A percentile compares a stretch with the other conserved stretches of the same genome.
These are phyloP conservation scores for Selene dorsalis DNA, from an alignment of 2,797 vertebrate genomes.

Conservation along the genomic window DNA sequence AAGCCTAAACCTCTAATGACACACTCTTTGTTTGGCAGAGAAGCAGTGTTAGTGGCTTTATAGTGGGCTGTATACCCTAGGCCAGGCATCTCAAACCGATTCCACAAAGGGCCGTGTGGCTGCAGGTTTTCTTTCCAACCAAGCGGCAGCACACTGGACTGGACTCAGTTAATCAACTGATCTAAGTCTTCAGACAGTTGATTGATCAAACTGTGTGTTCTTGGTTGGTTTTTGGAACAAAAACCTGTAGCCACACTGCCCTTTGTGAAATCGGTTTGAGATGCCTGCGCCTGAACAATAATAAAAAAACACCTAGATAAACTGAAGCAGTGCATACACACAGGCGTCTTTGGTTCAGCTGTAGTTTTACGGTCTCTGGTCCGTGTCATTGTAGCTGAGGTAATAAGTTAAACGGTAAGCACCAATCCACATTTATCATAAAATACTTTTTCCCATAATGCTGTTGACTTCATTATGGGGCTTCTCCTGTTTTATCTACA, in stretches of 20 bases:
- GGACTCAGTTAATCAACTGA: no score
- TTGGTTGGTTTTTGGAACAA: no score
- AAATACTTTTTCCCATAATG: slow-evolving; percentile 52
- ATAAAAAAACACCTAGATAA: slow-evolving; percentile 43
- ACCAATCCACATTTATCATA: slow-evolving; percentile 85
- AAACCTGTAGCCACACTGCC: no score
- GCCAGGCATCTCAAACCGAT: no score
- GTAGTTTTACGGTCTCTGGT: slow-evolving; percentile 72
- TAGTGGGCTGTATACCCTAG: slow-evolving; percentile 21
- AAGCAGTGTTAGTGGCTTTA: slow-evolving; percentile 78
- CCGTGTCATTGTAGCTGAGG: slow-evolving; percentile 85
- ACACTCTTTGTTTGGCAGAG: slow-evolving; percentile 40
- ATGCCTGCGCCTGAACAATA: no score
- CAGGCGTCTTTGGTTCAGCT: slow-evolving; percentile 85
- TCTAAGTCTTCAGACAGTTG: no score
- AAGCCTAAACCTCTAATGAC: slow-evolving; percentile 36
- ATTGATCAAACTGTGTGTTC: no score
- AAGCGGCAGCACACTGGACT: no score
- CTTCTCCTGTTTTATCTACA: slow-evolving; percentile 57
- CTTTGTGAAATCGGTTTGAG: no score
- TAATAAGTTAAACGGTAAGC: slow-evolving; percentile 96
- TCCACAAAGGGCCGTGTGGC: no score
- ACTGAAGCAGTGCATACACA: slow-evolving; percentile 74
- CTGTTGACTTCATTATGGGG: slow-evolving; percentile 50
- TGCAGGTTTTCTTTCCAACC: no score